Conservation (phyloP, 2,113 vertebrate species). For the Calidris pugnax region DNA sequence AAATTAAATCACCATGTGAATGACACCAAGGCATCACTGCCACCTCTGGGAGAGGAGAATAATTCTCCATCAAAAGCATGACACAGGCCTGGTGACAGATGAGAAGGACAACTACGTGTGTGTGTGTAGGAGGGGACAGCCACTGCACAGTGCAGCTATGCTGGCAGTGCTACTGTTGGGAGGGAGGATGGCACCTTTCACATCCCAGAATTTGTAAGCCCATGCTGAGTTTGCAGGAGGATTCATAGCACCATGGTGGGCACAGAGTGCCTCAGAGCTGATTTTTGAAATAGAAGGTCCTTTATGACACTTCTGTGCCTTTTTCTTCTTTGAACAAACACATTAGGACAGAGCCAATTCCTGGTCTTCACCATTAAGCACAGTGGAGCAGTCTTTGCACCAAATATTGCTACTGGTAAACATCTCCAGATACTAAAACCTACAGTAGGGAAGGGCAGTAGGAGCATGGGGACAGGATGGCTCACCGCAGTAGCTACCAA, state of each 20-base stretch:
- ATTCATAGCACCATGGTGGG: neutral
- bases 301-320: neutral
- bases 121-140: accelerated
- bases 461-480: neutral
- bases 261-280: neutral
- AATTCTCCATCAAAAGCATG: neutral
- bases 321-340: neutral
- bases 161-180: neutral
- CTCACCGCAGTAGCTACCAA: neutral
- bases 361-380: slow-evolving; percentile 4
- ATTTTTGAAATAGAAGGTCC: neutral
- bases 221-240: neutral
- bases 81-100: neutral
- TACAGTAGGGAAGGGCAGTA: neutral
- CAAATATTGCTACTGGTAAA: neutral
- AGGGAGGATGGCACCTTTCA: neutral
- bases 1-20: neutral
- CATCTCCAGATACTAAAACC: neutral
- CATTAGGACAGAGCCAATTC: neutral
- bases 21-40: neutral
- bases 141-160: neutral
- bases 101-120: neutral
- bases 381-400: neutral
- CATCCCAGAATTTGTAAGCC: neutral
- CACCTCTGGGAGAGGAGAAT: neutral